Conservation (phyloP, 2,113 vertebrate genomes). For the Telmatochromis brachygnathus region DNA sequence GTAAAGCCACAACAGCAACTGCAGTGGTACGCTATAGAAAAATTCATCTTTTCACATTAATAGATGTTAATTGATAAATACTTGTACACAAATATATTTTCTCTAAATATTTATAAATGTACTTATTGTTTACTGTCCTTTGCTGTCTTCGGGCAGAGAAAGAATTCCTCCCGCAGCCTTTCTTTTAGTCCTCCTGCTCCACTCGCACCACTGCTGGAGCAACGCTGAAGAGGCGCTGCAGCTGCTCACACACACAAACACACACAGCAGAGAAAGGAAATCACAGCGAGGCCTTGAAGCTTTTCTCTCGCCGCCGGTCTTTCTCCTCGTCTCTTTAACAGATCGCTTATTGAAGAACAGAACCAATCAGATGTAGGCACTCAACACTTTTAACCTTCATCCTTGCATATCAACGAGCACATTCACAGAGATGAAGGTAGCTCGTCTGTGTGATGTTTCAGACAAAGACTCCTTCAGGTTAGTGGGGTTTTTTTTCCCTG, state of each 20-base stretch:
- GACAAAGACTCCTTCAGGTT: neutral
- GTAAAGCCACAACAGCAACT: neutral
- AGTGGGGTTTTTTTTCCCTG: neutral
- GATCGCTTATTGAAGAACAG: neutral
- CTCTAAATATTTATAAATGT: neutral
- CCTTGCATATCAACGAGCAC: neutral
- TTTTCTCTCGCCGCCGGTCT: neutral
- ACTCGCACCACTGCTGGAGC: neutral
- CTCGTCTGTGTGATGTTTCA: neutral
- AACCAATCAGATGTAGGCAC: neutral
- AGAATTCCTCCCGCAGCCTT: neutral
- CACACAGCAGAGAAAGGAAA: neutral
- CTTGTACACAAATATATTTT: neutral
- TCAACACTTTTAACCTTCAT: slow-evolving; percentile 2
- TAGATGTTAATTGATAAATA: neutral
- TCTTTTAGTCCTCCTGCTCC: neutral
- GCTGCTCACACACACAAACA: neutral
- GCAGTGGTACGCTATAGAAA: neutral
- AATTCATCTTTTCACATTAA: neutral
- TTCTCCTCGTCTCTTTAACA: neutral
- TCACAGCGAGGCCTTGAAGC: neutral
- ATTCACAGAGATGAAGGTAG: neutral
- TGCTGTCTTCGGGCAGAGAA: neutral
- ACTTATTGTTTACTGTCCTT: neutral
- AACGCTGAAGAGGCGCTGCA: neutral